These are phyloP conservation scores for Coecobrya sp. DNA, from an alignment of 2,888 invertebrate genomes.

Conservation along the genomic window DNA sequence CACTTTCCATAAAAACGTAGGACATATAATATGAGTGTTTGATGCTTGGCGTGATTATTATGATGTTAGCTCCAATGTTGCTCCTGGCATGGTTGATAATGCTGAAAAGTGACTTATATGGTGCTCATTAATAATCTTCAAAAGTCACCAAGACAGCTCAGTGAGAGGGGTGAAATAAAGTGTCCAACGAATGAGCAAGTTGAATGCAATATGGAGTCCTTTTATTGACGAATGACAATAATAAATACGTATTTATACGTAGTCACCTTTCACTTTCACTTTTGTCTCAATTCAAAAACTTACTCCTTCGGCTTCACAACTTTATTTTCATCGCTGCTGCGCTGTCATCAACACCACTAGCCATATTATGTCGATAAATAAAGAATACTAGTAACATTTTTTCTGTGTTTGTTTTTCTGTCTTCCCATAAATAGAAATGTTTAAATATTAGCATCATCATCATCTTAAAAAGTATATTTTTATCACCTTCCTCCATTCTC, in stretches of 20 bases:
- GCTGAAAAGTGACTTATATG: conserved; percentile 69
- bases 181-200: conserved; percentile 34
- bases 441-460: neutral
- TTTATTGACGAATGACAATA: conserved; percentile 46
- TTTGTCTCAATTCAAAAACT: conserved; percentile 45
- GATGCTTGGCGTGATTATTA: neutral
- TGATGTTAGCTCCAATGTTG: neutral
- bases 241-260: conserved; percentile 20
- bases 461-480: neutral
- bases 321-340: neutral
- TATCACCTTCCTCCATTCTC: neutral
- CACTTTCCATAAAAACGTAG: conserved; percentile 45
- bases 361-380: conserved; percentile 1
- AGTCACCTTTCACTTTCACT: conserved; percentile 76
- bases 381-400: neutral
- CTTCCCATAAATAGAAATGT: neutral
- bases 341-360: conserved; percentile 30
- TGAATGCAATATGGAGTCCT: conserved; percentile 25
- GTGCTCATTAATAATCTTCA: conserved; percentile 73
- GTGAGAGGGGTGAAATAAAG: conserved; percentile 47
- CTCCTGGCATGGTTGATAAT: conserved; percentile 15
- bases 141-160: conserved; percentile 10
- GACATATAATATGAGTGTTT: neutral
- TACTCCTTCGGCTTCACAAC: conserved; percentile 23
- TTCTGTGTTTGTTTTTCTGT: neutral